Conservation (phyloP, 2,113 vertebrate genomes). For the Oncorhynchus masou region DNA sequence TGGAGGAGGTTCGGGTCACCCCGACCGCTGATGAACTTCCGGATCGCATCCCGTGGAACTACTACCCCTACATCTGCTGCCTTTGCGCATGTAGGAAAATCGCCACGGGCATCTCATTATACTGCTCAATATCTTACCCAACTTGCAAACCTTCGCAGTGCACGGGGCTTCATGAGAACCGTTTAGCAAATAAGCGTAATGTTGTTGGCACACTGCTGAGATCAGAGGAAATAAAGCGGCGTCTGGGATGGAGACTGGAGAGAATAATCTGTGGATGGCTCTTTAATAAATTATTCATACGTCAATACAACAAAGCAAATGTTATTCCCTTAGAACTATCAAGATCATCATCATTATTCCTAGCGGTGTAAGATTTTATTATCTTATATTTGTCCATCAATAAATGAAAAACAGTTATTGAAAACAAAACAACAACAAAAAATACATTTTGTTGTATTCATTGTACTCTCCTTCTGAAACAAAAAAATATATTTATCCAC, state of each 20-base stretch:
- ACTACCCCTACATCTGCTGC: conserved; percentile 81
- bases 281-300: conserved; percentile 76
- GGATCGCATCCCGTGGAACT: conserved; percentile 77
- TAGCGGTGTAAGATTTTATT: conserved; percentile 39
- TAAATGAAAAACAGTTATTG: no score
- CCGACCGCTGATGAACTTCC: conserved; percentile 87
- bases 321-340: conserved; percentile 3
- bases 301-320: conserved; percentile 37
- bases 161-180: conserved; percentile 68
- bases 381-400: no score
- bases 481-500: no score
- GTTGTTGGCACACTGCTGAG: conserved; percentile 39
- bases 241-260: conserved; percentile 26
- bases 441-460: conserved; percentile 21
- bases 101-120: conserved; percentile 84
- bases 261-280: conserved; percentile 51
- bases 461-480: neutral
- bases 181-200: conserved; percentile 75
- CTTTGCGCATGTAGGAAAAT: conserved; percentile 75
- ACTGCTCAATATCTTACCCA: conserved; percentile 63
- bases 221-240: conserved; percentile 57
- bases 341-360: conserved; percentile 5
- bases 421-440: no score
- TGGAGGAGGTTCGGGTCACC: conserved; percentile 80
- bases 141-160: conserved; percentile 68